phyloP scores from a whole-genome alignment of 2,797 vertebrate genomes.

The Darevskia nairensis region DNA sequence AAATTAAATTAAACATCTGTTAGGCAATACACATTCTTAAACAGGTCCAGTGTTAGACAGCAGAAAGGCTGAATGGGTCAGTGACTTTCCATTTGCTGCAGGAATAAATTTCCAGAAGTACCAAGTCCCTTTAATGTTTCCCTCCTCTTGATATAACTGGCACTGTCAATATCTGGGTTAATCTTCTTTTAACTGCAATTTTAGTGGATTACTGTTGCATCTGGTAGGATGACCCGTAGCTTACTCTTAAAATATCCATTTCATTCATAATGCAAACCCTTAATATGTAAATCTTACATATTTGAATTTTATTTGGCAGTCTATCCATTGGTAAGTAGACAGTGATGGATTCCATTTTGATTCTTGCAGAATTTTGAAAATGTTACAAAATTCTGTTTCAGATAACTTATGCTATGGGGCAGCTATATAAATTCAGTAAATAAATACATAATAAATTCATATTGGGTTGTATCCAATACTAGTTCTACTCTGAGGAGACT shows the following conservation, averaged over 20 bases:
- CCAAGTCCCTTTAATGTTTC: neutral
- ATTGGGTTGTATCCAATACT: too few relatives aligned
- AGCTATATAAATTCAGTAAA: too few relatives aligned
- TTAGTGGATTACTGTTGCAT: neutral
- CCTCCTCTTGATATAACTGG: neutral
- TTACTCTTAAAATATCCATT: conserved; percentile 2
- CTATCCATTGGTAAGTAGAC: neutral
- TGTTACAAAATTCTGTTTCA: too few relatives aligned
- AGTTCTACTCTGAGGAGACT: too few relatives aligned
- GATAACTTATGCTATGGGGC: too few relatives aligned
- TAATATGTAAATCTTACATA: neutral
- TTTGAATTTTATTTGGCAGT: neutral
- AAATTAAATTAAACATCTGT: neutral
- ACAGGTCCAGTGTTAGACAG: neutral
- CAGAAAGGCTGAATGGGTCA: neutral
- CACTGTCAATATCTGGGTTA: neutral
- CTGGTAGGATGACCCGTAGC: neutral
- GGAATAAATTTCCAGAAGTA: neutral
- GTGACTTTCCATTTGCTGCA: neutral
- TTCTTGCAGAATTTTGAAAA: neutral
- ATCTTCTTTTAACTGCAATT: neutral
- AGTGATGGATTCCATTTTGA: neutral
- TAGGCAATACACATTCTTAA: neutral
- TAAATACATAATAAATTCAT: too few relatives aligned
- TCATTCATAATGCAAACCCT: neutral